Evolutionary conservation across 2,888 invertebrate genomes (phyloP).

Genomic region (Coelogynopora nodosa): DNA sequence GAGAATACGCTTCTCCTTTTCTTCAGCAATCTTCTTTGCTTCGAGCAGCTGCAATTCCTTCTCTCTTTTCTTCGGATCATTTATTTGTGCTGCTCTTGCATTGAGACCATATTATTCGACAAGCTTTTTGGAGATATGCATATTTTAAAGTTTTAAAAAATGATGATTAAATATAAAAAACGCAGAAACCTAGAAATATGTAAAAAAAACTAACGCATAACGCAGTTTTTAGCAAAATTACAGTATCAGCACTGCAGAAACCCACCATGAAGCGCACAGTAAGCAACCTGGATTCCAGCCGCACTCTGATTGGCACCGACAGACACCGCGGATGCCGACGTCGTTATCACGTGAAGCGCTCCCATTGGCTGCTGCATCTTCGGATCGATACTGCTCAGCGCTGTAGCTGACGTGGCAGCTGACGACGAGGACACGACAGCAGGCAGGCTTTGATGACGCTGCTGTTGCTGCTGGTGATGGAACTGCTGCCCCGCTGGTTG

Average conservation of each 20-base stretch:
- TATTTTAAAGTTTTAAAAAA: too few species aligned
- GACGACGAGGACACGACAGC: background rate
- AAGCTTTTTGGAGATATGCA: too few species aligned
- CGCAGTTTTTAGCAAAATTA: too few species aligned
- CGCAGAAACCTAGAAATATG: too few species aligned
- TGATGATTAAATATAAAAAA: too few species aligned
- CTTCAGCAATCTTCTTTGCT: too few species aligned
- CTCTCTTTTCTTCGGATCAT: too few species aligned
- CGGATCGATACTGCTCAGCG: background rate
- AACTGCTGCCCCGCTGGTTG: conserved; percentile 2
- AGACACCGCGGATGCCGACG: background rate
- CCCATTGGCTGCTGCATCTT: background rate
- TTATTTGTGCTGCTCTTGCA: too few species aligned
- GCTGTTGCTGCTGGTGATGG: background rate
- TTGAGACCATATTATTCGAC: too few species aligned
- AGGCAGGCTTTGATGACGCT: conserved; percentile 1
- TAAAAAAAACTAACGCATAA: too few species aligned
- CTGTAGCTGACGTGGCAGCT: background rate
- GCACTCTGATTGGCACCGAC: background rate
- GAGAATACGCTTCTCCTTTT: too few species aligned
- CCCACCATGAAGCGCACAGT: background rate
- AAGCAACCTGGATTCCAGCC: background rate
- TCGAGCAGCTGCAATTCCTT: too few species aligned
- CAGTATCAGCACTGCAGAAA: background rate
- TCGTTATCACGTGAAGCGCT: background rate